A percentile compares a stretch with the other conserved stretches of the same genome.
These are phyloP conservation scores for Petrocephalus sullivani DNA, from an alignment of 2,797 vertebrate species.

Conservation along the genomic window DNA sequence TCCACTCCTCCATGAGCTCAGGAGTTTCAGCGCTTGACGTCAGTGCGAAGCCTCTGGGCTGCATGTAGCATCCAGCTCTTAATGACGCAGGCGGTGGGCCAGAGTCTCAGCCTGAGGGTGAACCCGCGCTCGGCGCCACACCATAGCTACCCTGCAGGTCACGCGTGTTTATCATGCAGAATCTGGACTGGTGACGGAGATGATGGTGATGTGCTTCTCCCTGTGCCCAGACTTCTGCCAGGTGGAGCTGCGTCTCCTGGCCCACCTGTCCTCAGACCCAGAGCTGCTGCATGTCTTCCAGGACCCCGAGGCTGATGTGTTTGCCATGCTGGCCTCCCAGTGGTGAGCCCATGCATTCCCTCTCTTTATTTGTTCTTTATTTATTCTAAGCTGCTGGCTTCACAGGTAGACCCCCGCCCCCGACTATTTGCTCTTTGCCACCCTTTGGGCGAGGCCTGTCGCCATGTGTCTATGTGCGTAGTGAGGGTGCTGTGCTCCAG, in stretches of 20 bases:
- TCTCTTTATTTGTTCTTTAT: not conserved
- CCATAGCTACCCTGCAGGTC: not conserved
- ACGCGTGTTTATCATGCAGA: not conserved
- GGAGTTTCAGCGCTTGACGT: not conserved
- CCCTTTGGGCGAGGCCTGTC: not conserved
- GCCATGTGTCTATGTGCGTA: not conserved
- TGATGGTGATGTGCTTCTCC: not conserved
- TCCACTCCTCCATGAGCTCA: not conserved
- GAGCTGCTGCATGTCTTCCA: constrained; percentile 79
- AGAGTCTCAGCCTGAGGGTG: not conserved
- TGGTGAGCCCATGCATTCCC: constrained; percentile 62
- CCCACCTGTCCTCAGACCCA: constrained; percentile 84
- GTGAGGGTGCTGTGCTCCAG: not conserved
- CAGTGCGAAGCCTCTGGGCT: not conserved
- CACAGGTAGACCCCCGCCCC: not conserved
- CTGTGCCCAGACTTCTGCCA: constrained; percentile 80
- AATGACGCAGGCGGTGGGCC: not conserved
- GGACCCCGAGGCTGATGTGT: constrained; percentile 73
- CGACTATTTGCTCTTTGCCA: not conserved
- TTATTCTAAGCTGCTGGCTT: not conserved
- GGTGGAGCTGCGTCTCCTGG: constrained; percentile 84
- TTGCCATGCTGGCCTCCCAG: constrained; percentile 76
- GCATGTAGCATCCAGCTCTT: not conserved
- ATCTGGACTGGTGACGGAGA: not conserved
- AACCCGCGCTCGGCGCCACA: not conserved